Percentiles rank a stretch among this genome's conserved stretches.
These are phyloP conservation scores for Kradibia gibbosae DNA, from an alignment of 1,140 invertebrate genomes.

Conservation along the genomic window DNA sequence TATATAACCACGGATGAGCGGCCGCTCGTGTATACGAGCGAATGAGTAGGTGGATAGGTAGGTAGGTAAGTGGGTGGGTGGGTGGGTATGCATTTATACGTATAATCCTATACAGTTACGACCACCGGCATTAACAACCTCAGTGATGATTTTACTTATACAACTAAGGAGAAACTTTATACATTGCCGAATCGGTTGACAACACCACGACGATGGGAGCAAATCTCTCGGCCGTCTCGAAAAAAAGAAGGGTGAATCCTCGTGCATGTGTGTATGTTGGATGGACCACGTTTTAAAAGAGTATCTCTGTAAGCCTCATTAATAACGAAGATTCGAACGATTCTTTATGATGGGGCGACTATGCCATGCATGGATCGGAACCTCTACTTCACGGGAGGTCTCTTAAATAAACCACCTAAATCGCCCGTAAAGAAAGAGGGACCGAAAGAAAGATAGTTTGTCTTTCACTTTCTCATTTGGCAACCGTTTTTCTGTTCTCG, in stretches of 20 bases:
- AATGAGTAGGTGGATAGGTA: too few species aligned
- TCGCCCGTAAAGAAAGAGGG: neutral
- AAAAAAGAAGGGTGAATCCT: neutral
- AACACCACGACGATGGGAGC: neutral
- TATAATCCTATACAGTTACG: neutral
- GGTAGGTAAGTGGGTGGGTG: neutral
- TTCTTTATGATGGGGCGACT: constrained; percentile 28
- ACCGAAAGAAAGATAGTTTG: neutral
- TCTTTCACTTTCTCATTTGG: neutral
- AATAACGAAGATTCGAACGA: constrained; percentile 46
- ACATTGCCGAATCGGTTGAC: neutral
- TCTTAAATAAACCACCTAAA: constrained; percentile 29
- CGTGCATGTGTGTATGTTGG: neutral
- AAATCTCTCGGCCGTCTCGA: constrained; percentile 11
- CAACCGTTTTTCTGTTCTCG: neutral
- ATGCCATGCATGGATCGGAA: neutral
- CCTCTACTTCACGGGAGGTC: constrained; percentile 40
- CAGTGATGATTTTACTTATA: constrained; percentile 40
- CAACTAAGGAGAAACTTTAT: constrained; percentile 8
- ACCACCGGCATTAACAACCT: constrained; percentile 29
- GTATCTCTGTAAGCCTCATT: constrained; percentile 39
- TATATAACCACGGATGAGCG: too few species aligned
- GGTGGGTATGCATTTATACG: neutral
- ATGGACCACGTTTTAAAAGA: neutral
- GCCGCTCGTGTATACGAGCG: too few species aligned